Conservation (phyloP, 2,797 vertebrate genomes). For the Neomorphus geoffroyi region DNA sequence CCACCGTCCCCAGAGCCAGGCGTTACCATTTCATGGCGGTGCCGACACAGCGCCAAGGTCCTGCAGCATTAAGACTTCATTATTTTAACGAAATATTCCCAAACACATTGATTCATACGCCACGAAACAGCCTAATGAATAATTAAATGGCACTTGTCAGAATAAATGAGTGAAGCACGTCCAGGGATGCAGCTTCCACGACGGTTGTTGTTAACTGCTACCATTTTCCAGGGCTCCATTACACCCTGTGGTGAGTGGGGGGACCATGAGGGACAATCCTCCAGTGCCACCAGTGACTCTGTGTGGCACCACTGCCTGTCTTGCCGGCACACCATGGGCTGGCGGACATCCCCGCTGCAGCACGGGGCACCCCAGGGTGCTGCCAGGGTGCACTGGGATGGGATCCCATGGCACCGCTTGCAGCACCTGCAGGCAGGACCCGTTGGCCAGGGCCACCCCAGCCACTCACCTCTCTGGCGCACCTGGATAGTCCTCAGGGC, state of each 20-base stretch:
- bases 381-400: neutral
- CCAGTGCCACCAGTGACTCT: rapidly evolving
- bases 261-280: neutral
- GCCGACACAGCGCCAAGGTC: rapidly evolving
- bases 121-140: neutral
- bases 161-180: conserved; percentile 7
- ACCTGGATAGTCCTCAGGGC: conserved; percentile 98
- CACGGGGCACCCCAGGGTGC: neutral
- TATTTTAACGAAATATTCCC: neutral
- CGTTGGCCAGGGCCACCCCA: neutral
- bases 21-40: rapidly evolving
- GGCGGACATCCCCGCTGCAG: rapidly evolving
- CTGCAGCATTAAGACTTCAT: neutral
- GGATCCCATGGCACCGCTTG: rapidly evolving
- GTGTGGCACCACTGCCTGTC: rapidly evolving
- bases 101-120: neutral
- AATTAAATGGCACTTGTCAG: conserved; percentile 52
- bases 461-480: conserved; percentile 94
- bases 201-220: neutral
- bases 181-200: neutral
- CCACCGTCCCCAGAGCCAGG: neutral
- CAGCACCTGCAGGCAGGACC: neutral
- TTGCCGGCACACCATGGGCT: rapidly evolving
- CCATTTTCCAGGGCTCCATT: neutral
- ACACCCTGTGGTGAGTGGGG: rapidly evolving